phyloP scores from a whole-genome alignment of 2,797 vertebrate genomes.

The Mus spretus region DNA sequence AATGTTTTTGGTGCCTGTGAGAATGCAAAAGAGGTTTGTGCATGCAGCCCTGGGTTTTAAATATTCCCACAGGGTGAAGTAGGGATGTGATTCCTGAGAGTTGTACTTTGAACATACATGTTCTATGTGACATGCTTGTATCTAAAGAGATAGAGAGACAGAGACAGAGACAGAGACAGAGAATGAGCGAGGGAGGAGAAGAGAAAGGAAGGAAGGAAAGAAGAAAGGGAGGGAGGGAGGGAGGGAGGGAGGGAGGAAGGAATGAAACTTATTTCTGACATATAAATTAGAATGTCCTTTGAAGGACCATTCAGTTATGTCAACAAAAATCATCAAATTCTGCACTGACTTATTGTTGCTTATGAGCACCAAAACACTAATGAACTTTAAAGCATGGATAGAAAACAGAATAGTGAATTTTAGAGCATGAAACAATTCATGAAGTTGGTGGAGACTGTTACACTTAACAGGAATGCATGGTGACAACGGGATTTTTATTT shows the following conservation, averaged over 20 bases:
- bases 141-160: background rate
- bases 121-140: background rate
- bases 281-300: background rate
- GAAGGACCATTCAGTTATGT: background rate
- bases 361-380: background rate
- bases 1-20: background rate
- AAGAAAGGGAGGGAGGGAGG: background rate
- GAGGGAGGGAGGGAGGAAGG: background rate
- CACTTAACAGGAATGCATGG: background rate
- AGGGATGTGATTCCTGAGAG: background rate
- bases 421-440: background rate
- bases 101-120: background rate
- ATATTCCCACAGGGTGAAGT: too few species aligned
- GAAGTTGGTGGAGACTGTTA: background rate
- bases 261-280: background rate
- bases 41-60: background rate
- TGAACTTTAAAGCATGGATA: background rate
- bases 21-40: background rate
- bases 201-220: background rate
- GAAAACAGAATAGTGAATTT: background rate
- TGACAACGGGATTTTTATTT: background rate
- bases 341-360: background rate
- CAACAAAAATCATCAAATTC: background rate
- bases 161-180: too few species aligned
- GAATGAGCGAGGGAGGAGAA: background rate